Evolutionary conservation across 2,113 vertebrate genomes (phyloP), one percentile per base, ranked within the genome.

Genomic region (Vidua chalybeata): DNA sequence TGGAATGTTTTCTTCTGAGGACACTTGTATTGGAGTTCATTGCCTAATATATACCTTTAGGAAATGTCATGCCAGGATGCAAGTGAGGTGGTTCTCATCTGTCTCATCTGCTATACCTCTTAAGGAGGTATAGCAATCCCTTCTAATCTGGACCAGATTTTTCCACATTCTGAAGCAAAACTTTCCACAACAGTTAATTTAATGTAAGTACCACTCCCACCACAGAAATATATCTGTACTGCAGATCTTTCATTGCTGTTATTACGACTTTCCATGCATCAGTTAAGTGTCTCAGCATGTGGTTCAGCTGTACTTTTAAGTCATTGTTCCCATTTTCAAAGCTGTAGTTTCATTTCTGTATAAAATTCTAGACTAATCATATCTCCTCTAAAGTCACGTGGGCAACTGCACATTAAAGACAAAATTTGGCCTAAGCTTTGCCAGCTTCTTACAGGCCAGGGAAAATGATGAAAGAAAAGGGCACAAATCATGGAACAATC

Each of bases 311-410:
- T 56, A 31, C 64, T 93, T 97, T 92, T 75, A 93, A 92, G 93
- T 63, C 35, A 63, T 75, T 91, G 45, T 92, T 93, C 64, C 24
- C 75, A 23, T 92, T 92, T 93, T 84, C 87, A 95, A 87, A 96
- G 79, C 39, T 83, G 45, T 39, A 74, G 59, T 86, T 93, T 74
- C 48, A 76, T 68, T 94, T 73, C 73, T 61, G 37, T 85, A 45
- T 85, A 76, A 85, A 93, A 76, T 84, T 91, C 67, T 43, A 61
- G 58, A 87, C n/a, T 84, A 89, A 94, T 84, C 39, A 46, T 48
- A 13, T 77, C 35, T 81, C 10, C 48, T 92, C 64, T 84, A 43
- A 96, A 75, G 52, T 84, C 83, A 92, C 21, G 4, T 49, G 54
- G 52, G 11, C 39, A 84, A 63, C 54, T 81, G 56, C 48, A 68